phyloP scores from a whole-genome alignment of 2,113 vertebrate genomes.

The Sebastes fasciatus region DNA sequence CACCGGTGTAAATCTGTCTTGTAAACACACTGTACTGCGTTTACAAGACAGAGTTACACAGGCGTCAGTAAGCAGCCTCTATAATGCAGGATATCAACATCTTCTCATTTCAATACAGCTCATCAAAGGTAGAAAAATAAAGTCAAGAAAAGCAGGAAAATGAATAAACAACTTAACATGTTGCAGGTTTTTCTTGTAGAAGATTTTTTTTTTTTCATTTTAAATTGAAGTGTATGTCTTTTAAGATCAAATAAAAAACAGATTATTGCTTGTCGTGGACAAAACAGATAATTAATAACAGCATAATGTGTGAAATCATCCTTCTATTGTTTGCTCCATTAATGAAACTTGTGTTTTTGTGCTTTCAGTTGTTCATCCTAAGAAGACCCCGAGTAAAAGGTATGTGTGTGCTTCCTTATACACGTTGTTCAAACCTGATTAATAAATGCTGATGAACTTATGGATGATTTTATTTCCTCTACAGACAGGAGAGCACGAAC shows the following conservation, averaged over 20 bases:
- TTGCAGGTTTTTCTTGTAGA: neutral
- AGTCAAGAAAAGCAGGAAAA: no score
- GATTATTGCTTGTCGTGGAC: neutral
- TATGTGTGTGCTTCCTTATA: neutral
- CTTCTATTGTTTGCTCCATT: neutral
- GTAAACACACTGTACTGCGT: no score
- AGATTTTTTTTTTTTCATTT: neutral
- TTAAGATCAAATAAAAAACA: neutral
- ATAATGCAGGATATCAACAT: no score
- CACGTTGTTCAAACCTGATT: neutral
- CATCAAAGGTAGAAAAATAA: neutral
- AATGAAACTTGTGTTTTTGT: constrained; percentile 12
- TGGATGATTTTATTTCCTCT: neutral
- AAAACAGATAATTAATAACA: neutral
- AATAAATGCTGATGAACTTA: neutral
- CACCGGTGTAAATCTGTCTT: no score
- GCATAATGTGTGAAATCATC: neutral
- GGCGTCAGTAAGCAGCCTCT: neutral
- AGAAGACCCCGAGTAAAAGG: constrained; percentile 32
- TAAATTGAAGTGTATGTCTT: neutral
- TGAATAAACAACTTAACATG: no score
- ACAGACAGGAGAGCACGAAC: neutral
- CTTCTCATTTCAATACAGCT: neutral
- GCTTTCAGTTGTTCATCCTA: constrained; percentile 14
- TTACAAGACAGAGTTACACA: neutral